phyloP scores from a whole-genome alignment of 2,113 vertebrate genomes.

The Laticauda colubrina region DNA sequence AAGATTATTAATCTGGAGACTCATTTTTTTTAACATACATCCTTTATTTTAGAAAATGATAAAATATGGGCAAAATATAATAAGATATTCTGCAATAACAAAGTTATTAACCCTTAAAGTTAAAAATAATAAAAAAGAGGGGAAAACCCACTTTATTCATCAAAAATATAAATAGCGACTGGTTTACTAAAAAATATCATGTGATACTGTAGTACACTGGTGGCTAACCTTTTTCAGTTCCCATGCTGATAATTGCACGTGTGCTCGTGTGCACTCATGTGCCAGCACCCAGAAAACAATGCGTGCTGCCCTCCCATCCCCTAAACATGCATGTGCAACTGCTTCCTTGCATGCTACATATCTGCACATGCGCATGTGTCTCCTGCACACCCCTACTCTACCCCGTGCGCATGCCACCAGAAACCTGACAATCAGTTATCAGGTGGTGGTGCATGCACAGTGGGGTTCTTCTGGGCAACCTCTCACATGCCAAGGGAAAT shows the following conservation, averaged over 20 bases:
- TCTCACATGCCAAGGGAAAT: too few relatives aligned
- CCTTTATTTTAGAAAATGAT: neutral
- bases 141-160: neutral
- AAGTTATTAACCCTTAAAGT: neutral
- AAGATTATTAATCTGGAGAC: neutral
- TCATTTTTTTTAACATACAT: neutral
- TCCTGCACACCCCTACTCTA: fast-evolving
- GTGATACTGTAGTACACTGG: neutral
- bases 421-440: too few relatives aligned
- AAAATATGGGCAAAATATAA: neutral
- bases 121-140: neutral
- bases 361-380: too few relatives aligned
- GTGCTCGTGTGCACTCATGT: too few relatives aligned
- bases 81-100: neutral
- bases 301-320: too few relatives aligned
- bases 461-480: too few relatives aligned
- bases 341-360: too few relatives aligned
- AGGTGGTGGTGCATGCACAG: fast-evolving
- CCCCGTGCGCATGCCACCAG: too few relatives aligned
- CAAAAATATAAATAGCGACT: neutral
- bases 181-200: neutral
- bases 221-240: too few relatives aligned
- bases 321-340: too few relatives aligned
- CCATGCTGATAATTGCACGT: too few relatives aligned
- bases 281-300: too few relatives aligned